A percentile compares a stretch with the other conserved stretches of the same genome.
Conservation (phyloP, 1,140 invertebrate genomes). For the Microplitis mediator region DNA sequence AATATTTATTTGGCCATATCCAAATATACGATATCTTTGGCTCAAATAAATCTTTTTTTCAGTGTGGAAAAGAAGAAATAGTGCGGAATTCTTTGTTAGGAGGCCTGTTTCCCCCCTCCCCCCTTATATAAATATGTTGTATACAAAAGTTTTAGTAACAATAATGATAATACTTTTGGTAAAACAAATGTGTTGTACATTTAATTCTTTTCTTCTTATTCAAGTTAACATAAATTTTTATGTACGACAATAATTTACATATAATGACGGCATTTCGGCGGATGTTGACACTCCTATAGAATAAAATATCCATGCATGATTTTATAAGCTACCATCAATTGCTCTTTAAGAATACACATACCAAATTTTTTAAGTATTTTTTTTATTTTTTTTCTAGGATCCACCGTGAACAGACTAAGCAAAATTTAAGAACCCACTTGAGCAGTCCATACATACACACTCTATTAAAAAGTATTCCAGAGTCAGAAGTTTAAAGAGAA, state of each 20-base stretch:
- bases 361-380: background rate
- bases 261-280: slow-evolving; percentile 50
- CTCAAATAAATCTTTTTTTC: too few relatives aligned
- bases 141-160: too few relatives aligned
- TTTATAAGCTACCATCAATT: background rate
- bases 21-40: too few relatives aligned
- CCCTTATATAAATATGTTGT: too few relatives aligned
- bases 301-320: slow-evolving; percentile 7
- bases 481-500: too few relatives aligned
- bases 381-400: background rate
- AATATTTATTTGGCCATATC: too few relatives aligned
- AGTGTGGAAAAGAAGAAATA: too few relatives aligned
- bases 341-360: background rate
- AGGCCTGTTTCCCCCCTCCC: too few relatives aligned
- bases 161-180: background rate
- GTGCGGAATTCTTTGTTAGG: too few relatives aligned
- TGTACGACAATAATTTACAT: slow-evolving; percentile 44
- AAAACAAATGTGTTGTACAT: background rate
- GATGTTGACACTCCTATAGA: slow-evolving; percentile 44
- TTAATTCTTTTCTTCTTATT: slow-evolving; percentile 8
- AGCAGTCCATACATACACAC: background rate
- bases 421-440: background rate
- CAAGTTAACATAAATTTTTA: slow-evolving; percentile 44
- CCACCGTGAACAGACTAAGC: background rate
- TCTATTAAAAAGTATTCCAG: too few relatives aligned